phyloP scores from a whole-genome alignment of 1,140 invertebrate species.

The Plodia interpunctella region DNA sequence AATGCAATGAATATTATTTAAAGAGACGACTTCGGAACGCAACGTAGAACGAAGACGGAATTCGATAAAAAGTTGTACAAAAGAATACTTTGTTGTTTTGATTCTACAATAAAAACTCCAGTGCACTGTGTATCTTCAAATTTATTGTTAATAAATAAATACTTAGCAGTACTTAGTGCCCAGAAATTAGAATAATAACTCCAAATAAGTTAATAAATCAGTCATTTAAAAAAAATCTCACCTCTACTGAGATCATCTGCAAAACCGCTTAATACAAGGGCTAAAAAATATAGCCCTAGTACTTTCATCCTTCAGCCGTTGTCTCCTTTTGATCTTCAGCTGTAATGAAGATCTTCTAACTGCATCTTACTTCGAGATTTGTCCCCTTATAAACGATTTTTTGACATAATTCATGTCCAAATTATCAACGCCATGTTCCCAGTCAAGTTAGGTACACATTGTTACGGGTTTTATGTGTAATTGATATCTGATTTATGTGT shows the following conservation, averaged over 20 bases:
- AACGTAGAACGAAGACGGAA: too few species aligned
- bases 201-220: too few species aligned
- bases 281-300: conserved; percentile 1
- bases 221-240: not conserved
- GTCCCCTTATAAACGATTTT: not conserved
- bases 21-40: too few species aligned
- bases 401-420: not conserved
- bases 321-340: not conserved
- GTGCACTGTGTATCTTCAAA: too few species aligned
- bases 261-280: conserved; percentile 4
- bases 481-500: conserved; percentile 1
- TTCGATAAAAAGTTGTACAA: too few species aligned
- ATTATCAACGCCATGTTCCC: not conserved
- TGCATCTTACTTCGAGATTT: not conserved
- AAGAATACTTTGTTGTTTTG: too few species aligned
- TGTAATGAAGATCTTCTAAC: not conserved
- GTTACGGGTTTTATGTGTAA: not conserved
- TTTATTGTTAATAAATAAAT: too few species aligned
- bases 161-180: too few species aligned
- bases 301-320: not conserved
- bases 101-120: too few species aligned
- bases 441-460: not conserved
- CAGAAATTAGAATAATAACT: too few species aligned
- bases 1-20: too few species aligned
- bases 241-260: conserved; percentile 5